Base-by-base conservation (phyloP, 1,140 invertebrate species). In the Cardiocondyla obscurior region DNA sequence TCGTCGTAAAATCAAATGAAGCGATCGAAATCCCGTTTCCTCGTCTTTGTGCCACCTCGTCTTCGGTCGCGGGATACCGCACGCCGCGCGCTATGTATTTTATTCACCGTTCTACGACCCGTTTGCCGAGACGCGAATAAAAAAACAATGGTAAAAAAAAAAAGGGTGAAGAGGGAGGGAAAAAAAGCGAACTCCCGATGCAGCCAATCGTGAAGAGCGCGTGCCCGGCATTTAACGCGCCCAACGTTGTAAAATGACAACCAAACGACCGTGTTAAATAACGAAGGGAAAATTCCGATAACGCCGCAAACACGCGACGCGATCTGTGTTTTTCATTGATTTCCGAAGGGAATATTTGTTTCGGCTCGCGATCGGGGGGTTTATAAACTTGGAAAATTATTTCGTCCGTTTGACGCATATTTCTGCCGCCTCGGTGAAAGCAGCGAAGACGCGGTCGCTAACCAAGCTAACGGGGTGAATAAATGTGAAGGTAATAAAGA, bases 1-100 rank as follows among this genome's bases (percentile, higher is more conserved):
- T 58, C 65, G 84, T 86, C 85, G 58, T 86, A 83, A 87, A 87
- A 87, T 62, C 62, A 83, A 87, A 87, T 79, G 85, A 87, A 72
- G 49, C 72, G 84, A 79, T 83, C 72, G 72, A 62, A 67, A 62
- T 53, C 70, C 65, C 81, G 62, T 86, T 87, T 87, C 58, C 64
- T 33, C 51, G 67, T 22, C 39, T 65, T 51, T 73, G 25, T 79
- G 55, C 42, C 39, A 36, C 16, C 33, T 28, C 22, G 60, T 53
- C 62, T n/a, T 51, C 74, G 25, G 49, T 46, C 46, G 22, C 33
- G 64, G 30, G 25, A 22, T 39, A 16, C 30, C 60, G 30, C 30
- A 39, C n/a, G 74, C 42, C 72, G 22, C 22, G n/a, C n/a, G n/a
- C n/a, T n/a, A n/a, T 25, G n/a, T 36, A n/a, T 82, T 76, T 74